Evolutionary conservation across 1,140 invertebrate species (phyloP).

Genomic region (Dermatophagoides farinae): DNA sequence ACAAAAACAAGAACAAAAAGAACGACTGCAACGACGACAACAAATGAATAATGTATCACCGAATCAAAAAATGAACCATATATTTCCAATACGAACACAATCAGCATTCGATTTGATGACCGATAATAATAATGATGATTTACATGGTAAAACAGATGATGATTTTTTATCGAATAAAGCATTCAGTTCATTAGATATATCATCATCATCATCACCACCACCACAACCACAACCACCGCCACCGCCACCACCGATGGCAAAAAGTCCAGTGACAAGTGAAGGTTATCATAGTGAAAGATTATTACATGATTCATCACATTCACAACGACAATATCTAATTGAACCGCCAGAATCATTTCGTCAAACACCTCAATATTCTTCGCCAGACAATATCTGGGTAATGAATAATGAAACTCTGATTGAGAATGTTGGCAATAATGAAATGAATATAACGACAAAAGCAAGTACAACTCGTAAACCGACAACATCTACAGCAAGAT

Average conservation of each 20-base stretch:
- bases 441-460: slow-evolving; percentile 4
- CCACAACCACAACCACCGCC: too few species aligned
- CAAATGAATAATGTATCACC: neutral
- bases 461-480: slow-evolving; percentile 1
- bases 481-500: neutral
- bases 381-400: neutral
- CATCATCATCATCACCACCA: too few species aligned
- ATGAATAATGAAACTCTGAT: slow-evolving; percentile 3
- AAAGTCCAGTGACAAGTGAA: slow-evolving; percentile 3
- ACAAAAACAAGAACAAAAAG: neutral
- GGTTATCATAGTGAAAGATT: neutral
- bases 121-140: neutral
- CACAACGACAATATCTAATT: neutral
- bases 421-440: neutral
- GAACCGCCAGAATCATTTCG: neutral
- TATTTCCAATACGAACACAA: neutral
- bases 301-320: neutral
- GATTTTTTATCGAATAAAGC: neutral
- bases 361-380: neutral
- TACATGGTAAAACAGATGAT: neutral
- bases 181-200: neutral
- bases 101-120: neutral
- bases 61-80: neutral
- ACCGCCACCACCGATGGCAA: too few species aligned
- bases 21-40: neutral